Conservation (phyloP, 2,113 vertebrate species). For the Corythornis cristatus region DNA sequence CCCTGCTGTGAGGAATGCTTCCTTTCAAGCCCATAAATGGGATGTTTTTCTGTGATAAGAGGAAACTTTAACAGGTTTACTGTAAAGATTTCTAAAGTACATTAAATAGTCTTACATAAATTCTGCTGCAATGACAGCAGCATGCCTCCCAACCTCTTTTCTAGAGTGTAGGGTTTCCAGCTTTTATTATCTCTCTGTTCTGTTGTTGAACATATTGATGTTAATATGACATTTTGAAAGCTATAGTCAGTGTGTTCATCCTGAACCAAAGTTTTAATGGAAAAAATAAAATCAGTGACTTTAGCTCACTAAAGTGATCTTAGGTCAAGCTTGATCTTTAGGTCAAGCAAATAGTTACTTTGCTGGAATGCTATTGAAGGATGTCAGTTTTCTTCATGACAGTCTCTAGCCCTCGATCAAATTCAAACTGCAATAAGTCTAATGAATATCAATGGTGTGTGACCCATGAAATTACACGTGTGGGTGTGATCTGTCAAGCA, state of each 20-base stretch:
- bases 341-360: conserved; percentile 31
- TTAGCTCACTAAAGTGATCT: not conserved
- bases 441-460: not conserved
- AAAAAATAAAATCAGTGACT: not conserved
- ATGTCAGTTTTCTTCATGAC: not conserved
- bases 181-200: not conserved
- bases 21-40: conserved; percentile 30
- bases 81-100: conserved; percentile 6
- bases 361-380: not conserved
- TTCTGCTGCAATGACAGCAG: not conserved
- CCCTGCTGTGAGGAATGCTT: not conserved
- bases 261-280: not conserved
- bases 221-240: conserved; percentile 15
- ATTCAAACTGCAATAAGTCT: not conserved
- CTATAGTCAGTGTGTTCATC: not conserved
- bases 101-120: not conserved
- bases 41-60: conserved; percentile 54
- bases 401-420: not conserved
- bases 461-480: conserved; percentile 32
- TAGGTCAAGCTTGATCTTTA: conserved; percentile 18
- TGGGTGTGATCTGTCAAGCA: not conserved
- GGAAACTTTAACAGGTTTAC: not conserved
- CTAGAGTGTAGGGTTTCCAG: not conserved
- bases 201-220: not conserved
- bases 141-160: not conserved